Conservation (phyloP, 2,797 vertebrate species). For the Podargus strigoides region DNA sequence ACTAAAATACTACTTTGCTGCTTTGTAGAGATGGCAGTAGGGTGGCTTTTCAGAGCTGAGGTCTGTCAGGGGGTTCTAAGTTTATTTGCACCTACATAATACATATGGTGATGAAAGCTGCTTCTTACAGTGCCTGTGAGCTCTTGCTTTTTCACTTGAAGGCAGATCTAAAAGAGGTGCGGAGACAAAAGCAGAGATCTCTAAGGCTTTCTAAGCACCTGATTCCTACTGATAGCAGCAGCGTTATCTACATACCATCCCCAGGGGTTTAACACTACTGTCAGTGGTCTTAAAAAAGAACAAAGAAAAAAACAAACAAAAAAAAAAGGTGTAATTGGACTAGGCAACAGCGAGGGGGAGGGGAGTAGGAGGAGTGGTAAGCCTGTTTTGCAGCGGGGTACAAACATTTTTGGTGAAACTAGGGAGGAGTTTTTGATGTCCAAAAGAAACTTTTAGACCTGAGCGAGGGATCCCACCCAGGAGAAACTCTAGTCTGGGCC, state of each 20-base stretch:
- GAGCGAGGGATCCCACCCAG: fast-evolving
- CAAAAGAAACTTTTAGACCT: neutral
- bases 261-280: neutral
- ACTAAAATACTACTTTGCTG: neutral
- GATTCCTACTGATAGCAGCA: neutral
- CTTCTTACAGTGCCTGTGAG: neutral
- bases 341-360: neutral
- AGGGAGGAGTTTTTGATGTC: neutral
- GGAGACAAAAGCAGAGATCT: neutral
- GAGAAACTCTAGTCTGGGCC: neutral
- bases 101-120: neutral
- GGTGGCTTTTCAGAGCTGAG: neutral
- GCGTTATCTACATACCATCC: neutral
- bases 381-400: fast-evolving
- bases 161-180: neutral
- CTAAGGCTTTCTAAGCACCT: neutral
- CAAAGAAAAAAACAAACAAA: neutral
- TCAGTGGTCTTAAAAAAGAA: neutral
- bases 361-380: neutral
- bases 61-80: neutral
- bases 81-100: neutral
- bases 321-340: too few species aligned
- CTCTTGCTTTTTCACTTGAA: neutral
- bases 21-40: neutral
- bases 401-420: fast-evolving